Conservation (phyloP, 2,113 vertebrate genomes). For the Clupea harengus region DNA sequence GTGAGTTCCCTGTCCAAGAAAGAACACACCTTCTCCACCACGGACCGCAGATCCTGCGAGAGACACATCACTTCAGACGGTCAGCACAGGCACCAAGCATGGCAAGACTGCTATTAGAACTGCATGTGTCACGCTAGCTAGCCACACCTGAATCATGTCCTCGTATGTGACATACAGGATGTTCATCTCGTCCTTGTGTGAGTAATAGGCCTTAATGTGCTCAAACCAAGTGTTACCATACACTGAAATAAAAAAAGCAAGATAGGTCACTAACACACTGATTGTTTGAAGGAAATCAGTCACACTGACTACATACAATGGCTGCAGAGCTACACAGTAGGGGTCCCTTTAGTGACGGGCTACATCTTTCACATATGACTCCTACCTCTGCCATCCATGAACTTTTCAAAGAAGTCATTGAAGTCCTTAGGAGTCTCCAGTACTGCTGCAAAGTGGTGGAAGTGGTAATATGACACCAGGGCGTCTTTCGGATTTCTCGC, state of each 20-base stretch:
- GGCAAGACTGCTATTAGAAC: too few relatives aligned
- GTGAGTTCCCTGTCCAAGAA: conserved; percentile 58
- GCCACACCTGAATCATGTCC: conserved; percentile 62
- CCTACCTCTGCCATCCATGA: conserved; percentile 59
- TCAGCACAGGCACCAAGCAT: too few relatives aligned
- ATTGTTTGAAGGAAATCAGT: too few relatives aligned
- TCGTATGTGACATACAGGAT: conserved; percentile 65
- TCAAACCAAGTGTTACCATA: conserved; percentile 64
- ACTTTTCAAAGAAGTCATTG: conserved; percentile 62
- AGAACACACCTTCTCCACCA: conserved; percentile 49
- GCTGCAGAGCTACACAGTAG: too few relatives aligned
- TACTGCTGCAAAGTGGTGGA: conserved; percentile 57
- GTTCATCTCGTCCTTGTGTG: conserved; percentile 59
- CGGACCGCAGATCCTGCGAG: conserved; percentile 55
- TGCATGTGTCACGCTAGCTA: background rate
- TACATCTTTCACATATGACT: background rate
- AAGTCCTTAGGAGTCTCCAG: conserved; percentile 63
- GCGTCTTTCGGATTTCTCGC: conserved; percentile 68
- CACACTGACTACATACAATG: too few relatives aligned
- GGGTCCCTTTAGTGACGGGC: too few relatives aligned
- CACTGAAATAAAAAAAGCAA: conserved; percentile 50
- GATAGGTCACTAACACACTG: too few relatives aligned
- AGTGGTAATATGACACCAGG: conserved; percentile 64
- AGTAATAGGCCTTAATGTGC: conserved; percentile 61
- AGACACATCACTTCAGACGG: background rate